Evolutionary conservation across 2,888 invertebrate species (phyloP).

Genomic region (Onchidella celtica): DNA sequence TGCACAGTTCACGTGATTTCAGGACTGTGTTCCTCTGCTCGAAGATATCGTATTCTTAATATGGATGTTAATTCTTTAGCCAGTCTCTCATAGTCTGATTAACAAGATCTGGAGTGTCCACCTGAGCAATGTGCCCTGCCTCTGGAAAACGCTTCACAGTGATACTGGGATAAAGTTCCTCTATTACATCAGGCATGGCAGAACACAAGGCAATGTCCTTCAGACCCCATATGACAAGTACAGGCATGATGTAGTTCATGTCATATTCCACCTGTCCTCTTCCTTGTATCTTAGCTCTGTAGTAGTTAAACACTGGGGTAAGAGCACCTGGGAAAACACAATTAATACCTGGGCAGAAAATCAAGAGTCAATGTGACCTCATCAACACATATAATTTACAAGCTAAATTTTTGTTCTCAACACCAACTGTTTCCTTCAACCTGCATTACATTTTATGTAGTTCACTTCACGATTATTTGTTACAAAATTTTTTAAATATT

Average conservation of each 20-base stretch:
- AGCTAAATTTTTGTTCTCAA: no score
- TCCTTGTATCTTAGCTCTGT: slow-evolving; percentile 41
- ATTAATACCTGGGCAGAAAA: no score
- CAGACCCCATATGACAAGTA: slow-evolving; percentile 66
- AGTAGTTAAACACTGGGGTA: slow-evolving; percentile 53
- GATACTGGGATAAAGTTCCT: slow-evolving; percentile 69
- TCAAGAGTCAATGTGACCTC: no score
- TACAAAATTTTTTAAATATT: no score
- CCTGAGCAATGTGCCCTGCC: slow-evolving; percentile 88
- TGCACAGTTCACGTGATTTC: no score
- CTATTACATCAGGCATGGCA: slow-evolving; percentile 51
- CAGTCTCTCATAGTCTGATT: slow-evolving; percentile 85
- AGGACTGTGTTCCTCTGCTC: not conserved
- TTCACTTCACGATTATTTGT: no score
- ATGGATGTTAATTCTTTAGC: slow-evolving; percentile 50
- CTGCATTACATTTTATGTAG: no score
- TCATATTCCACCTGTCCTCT: not conserved
- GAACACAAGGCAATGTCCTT: slow-evolving; percentile 61
- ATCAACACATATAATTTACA: no score
- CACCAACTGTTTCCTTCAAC: no score
- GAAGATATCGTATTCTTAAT: no score
- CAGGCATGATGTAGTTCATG: slow-evolving; percentile 54
- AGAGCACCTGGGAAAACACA: slow-evolving; percentile 21
- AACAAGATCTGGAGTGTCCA: slow-evolving; percentile 85
- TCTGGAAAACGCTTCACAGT: slow-evolving; percentile 85